Evolutionary conservation across 2,888 invertebrate species (phyloP).

Genomic region (Scaptomyza polygonia): DNA sequence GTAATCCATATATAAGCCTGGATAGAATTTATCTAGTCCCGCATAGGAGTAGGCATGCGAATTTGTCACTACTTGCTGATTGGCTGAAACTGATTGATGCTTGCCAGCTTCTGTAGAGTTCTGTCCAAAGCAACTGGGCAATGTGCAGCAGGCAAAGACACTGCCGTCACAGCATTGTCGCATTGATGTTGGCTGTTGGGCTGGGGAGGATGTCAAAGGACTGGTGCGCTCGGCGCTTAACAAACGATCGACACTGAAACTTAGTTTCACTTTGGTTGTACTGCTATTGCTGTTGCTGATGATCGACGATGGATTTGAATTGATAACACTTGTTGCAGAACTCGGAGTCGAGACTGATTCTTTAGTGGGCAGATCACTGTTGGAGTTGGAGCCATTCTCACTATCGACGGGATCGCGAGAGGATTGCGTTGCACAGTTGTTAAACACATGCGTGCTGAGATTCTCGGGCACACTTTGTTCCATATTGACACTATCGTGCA

Average conservation of each 20-base stretch:
- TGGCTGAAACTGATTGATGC: conserved; percentile 24
- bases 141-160: conserved; percentile 72
- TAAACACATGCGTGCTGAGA: conserved; percentile 67
- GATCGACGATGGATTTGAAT: conserved; percentile 14
- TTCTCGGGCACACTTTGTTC: conserved; percentile 72
- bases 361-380: conserved; percentile 56
- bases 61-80: conserved; percentile 12
- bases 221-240: conserved; percentile 65
- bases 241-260: conserved; percentile 83
- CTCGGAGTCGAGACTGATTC: conserved; percentile 27
- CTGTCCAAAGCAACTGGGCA: conserved; percentile 68
- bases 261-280: conserved; percentile 81
- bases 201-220: conserved; percentile 18
- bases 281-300: conserved; percentile 32
- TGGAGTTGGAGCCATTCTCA: conserved; percentile 26
- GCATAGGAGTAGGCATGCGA: conserved; percentile 47
- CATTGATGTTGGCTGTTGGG: conserved; percentile 9
- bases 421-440: conserved; percentile 49
- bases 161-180: conserved; percentile 68
- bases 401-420: conserved; percentile 32
- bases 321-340: conserved; percentile 12
- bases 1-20: conserved; percentile 72
- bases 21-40: conserved; percentile 65
- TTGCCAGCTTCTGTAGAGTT: conserved; percentile 48
- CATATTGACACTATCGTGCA: conserved; percentile 61